A percentile compares a stretch with the other conserved stretches of the same genome.
Evolutionary conservation across 35 echinoderm and acorn worm species (phyloP).

Genomic region (Ophiothrix spiculata): DNA sequence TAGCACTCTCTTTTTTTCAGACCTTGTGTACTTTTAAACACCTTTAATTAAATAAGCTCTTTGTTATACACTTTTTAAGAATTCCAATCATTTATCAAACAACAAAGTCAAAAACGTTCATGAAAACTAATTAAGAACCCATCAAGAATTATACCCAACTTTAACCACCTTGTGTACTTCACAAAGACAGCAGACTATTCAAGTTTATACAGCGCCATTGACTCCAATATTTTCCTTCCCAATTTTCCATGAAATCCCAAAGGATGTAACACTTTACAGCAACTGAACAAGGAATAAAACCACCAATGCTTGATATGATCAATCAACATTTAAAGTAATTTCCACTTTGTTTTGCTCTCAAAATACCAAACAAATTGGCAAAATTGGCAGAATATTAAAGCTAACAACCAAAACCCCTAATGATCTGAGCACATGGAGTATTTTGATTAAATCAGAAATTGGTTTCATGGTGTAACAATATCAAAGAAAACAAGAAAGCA

Average conservation of each 20-base stretch:
- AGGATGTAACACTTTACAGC: constrained; percentile 1
- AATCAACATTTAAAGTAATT: not conserved
- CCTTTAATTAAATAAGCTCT: no score
- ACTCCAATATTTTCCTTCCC: not conserved
- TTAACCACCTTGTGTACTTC: not conserved
- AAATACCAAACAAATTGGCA: not conserved
- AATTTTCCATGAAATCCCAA: not conserved
- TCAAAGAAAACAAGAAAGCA: not conserved
- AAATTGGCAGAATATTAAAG: constrained; percentile 6
- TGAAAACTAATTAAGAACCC: not conserved
- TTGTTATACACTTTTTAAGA: not conserved
- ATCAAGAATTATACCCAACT: not conserved
- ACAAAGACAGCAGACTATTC: not conserved
- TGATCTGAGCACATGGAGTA: not conserved
- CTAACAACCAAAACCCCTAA: not conserved
- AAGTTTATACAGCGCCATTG: not conserved
- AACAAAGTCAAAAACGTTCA: not conserved
- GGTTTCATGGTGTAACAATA: not conserved
- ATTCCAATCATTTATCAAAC: not conserved
- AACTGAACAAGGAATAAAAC: not conserved
- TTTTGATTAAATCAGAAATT: not conserved
- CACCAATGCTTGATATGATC: not conserved
- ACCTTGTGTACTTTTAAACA: no score
- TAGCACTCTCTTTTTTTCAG: no score
- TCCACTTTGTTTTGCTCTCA: not conserved